Evolutionary conservation across 1,140 invertebrate genomes (phyloP), one percentile per base, ranked within the genome.

Genomic region (Thaumatotibia leucotreta): DNA sequence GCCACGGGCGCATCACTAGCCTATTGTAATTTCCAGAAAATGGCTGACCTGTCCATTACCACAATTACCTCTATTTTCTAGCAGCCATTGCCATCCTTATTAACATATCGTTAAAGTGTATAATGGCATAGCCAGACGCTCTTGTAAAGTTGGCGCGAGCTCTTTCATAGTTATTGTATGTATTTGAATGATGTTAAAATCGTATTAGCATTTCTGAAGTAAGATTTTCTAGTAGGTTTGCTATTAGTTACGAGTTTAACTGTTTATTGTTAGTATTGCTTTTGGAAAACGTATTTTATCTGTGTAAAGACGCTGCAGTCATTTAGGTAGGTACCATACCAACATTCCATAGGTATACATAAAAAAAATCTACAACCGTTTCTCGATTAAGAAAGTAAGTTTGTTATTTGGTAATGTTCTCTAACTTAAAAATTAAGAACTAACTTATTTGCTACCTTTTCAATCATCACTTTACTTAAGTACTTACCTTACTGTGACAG

Each of bases 1-100:
- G 10, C 11, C 52, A 58, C n/a, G 4, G 27, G 6, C 4, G n/a
- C 52, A 58, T 29, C 52, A 58, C 52, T 58, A 14, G 27, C 27
- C 52, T 14, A 58, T 58, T 58, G 52, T 58, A 58, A 58, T 58
- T 58, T 58, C 27, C 52, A 58, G 23, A 58, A 58, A 58, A 58
- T 58, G 52, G 52, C 52, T 58, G 24, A 58, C 52, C 52, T 31
- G 52, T 27, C 52, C 24, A 58, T 31, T 58, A 58, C 52, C 52
- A 31, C 52, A 58, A 58, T 31, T 14, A 27, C 52, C 11, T 58
- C 24, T 14, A n/a, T 58, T 52, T 27, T 27, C n/a, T 23, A 6
- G n/a, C 52, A 24, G 5, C 24, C 5, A 11, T n/a, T 24, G 23
- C 17, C 52, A 8, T 24, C 23, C 23, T n/a, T 58, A 58, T 58